Evolutionary conservation across 2,888 invertebrate species (phyloP), one percentile per base, ranked within the genome.

Genomic region (Fragum sueziense): DNA sequence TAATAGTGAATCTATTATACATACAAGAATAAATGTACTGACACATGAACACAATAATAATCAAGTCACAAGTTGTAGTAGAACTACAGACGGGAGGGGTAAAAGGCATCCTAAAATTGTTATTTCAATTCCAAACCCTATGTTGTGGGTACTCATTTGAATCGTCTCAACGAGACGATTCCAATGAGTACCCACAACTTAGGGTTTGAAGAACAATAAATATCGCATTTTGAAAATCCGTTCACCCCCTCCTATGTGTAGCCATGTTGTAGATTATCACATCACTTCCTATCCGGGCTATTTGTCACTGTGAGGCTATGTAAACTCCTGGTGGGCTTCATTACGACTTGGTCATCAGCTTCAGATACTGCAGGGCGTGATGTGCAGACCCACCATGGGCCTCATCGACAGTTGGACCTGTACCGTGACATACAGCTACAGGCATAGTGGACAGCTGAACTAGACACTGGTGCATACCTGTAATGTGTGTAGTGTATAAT

Each of bases 361-460:
- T 97, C 86, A 98, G 95, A 94, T 98, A 98, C 93, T 98, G 97
- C 79, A 98, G 95, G 70, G 98, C 98, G 93, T 97, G 97, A 91
- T 96, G 96, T 41, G 98, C 98, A 7, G 98, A 98, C 80, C 96
- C 95, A 0, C 96, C 95, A 93, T 97, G 97, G 3, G 98, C 98
- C 85, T 97, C 97, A 92, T 96, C 96, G 89, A 96, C 95, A 27
- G 95, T 95, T 29, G 94, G 93, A 0, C 98, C 98, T 1, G 96
- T 95, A 31, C 98, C 98, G 92, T 97, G 97, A 93, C 98, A 97
- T 20, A 99, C 98, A 1, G 98, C 98, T 27, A 97, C 97, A 0
- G 98, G 98, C 88, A 97, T 94, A 1, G 97, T 97, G 11, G 98
- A 97, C 83, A 99, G 94, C 94, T 98, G 98, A 41, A 98, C 97